A percentile compares a stretch with the other conserved stretches of the same genome.
Conservation (phyloP, 2,888 invertebrate species). For the Cerceris rybyensis region DNA sequence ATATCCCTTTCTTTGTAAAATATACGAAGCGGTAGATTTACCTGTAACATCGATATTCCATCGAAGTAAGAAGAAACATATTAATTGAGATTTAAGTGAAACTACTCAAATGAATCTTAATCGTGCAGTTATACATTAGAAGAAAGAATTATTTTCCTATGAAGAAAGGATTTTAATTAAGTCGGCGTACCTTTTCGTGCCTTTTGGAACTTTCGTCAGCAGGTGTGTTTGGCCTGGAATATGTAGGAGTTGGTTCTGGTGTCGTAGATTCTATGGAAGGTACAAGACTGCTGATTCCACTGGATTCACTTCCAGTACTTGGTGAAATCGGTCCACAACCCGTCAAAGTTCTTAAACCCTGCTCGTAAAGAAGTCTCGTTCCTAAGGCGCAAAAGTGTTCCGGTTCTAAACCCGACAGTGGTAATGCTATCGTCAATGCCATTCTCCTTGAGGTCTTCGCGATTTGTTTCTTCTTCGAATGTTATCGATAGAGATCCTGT, state of each 20-base stretch:
- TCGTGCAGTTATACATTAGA: neutral
- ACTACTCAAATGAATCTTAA: neutral
- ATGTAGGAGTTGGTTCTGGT: slow-evolving; percentile 47
- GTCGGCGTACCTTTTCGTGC: slow-evolving; percentile 35
- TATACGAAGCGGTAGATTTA: slow-evolving; percentile 72
- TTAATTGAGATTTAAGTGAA: neutral
- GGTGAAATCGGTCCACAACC: slow-evolving; percentile 82
- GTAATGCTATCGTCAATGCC: slow-evolving; percentile 86
- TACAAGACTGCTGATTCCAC: slow-evolving; percentile 85
- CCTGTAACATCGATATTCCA: slow-evolving; percentile 30
- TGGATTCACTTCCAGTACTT: slow-evolving; percentile 84
- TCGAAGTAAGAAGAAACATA: neutral
- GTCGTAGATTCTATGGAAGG: slow-evolving; percentile 83
- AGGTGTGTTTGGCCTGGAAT: slow-evolving; percentile 65
- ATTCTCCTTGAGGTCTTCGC: slow-evolving; percentile 72
- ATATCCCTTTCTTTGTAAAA: slow-evolving; percentile 84
- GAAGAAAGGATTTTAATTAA: neutral
- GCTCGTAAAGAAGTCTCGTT: slow-evolving; percentile 81
- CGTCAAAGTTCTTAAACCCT: slow-evolving; percentile 57
- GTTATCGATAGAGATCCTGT: neutral
- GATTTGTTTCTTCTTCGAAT: neutral
- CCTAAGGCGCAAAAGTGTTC: slow-evolving; percentile 83
- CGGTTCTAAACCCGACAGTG: slow-evolving; percentile 84
- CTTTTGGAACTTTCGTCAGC: slow-evolving; percentile 17
- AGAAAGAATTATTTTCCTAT: neutral